These are phyloP conservation scores for Acrocera orbiculus DNA, from an alignment of 2,888 invertebrate species.

Conservation along the genomic window DNA sequence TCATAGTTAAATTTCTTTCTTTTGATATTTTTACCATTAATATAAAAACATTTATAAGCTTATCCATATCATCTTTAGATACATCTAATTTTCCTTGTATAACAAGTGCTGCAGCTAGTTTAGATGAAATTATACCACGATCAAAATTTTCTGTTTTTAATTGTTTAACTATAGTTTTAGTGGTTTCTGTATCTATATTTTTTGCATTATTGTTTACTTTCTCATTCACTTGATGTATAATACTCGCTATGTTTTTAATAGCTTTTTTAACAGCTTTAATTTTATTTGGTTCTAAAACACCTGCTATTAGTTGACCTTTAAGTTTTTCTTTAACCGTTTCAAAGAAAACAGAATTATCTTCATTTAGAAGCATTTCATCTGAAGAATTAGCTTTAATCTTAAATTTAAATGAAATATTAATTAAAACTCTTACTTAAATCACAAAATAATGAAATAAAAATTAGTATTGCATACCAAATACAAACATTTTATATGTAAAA, in stretches of 20 bases:
- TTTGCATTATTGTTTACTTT: conserved; percentile 22
- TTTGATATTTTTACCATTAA: conserved; percentile 47
- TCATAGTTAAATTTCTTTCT: conserved; percentile 12
- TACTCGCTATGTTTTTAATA: conserved; percentile 55
- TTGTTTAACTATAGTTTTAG: conserved; percentile 27
- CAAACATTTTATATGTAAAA: no score
- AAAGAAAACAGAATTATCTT: conserved; percentile 54
- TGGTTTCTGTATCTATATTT: conserved; percentile 17
- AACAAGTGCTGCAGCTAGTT: conserved; percentile 61
- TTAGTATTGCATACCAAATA: no score
- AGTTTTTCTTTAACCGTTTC: conserved; percentile 77
- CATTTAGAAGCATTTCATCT: conserved; percentile 52
- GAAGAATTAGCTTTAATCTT: conserved; percentile 47
- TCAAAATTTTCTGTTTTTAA: conserved; percentile 46
- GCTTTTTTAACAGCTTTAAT: conserved; percentile 55
- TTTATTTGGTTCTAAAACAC: conserved; percentile 40
- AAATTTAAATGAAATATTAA: neutral
- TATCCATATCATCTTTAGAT: conserved; percentile 58
- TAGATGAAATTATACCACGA: conserved; percentile 60
- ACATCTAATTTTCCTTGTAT: conserved; percentile 68
- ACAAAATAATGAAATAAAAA: no score
- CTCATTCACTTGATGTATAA: conserved; percentile 47
- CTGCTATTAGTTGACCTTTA: conserved; percentile 57
- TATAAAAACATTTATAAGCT: conserved; percentile 61
- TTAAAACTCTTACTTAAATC: no score